Conservation (phyloP, 2,113 vertebrate species). For the Silurus glanis region DNA sequence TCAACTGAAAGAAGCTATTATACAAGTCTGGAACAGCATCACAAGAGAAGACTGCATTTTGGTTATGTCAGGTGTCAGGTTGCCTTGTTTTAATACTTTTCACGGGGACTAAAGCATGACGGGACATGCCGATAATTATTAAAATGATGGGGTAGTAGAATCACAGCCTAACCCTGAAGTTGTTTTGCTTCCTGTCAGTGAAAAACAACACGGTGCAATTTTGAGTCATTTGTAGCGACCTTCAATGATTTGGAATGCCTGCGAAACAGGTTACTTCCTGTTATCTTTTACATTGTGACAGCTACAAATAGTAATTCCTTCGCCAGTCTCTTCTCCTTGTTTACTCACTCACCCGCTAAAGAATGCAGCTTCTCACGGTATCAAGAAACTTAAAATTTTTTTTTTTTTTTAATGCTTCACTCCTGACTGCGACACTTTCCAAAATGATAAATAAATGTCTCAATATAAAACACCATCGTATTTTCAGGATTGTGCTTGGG, state of each 20-base stretch:
- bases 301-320: not conserved
- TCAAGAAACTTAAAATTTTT: not conserved
- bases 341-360: not conserved
- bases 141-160: not conserved
- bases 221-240: not conserved
- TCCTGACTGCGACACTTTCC: not conserved
- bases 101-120: not conserved
- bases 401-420: not conserved
- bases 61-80: too few species aligned
- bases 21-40: too few species aligned
- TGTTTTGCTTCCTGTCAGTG: not conserved
- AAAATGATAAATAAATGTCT: not conserved
- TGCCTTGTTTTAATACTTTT: too few species aligned
- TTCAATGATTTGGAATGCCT: not conserved
- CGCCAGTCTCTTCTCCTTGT: not conserved
- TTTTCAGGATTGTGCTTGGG: too few species aligned
- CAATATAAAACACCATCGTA: not conserved
- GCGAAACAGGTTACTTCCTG: not conserved
- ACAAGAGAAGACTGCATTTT: too few species aligned
- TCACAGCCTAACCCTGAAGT: not conserved
- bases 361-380: not conserved
- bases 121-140: not conserved
- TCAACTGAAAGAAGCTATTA: too few species aligned
- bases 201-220: not conserved
- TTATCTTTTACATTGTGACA: not conserved